A percentile compares a stretch with the other conserved stretches of the same genome.
These are phyloP conservation scores for Leptinotarsa undecemlineata DNA, from an alignment of 1,140 invertebrate species.

Conservation along the genomic window DNA sequence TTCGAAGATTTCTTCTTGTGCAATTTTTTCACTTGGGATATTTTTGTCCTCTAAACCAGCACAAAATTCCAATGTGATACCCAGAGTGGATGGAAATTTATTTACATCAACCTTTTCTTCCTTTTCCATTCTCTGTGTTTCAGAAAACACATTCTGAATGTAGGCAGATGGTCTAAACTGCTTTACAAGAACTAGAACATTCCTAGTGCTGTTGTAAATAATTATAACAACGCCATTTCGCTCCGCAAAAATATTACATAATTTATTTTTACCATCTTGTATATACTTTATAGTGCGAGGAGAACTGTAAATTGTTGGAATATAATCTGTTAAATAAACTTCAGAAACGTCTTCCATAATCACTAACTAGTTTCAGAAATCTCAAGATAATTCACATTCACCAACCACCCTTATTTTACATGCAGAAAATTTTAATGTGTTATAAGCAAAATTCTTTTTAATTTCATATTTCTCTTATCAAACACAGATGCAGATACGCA, in stretches of 20 bases:
- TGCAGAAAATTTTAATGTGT: too few species aligned
- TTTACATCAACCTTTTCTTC: slow-evolving; percentile 65
- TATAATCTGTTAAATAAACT: slow-evolving; percentile 40
- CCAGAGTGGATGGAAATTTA: slow-evolving; percentile 73
- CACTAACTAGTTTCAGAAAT: too few species aligned
- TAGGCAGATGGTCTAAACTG: slow-evolving; percentile 89
- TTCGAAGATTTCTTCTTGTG: slow-evolving; percentile 85
- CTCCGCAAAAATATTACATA: slow-evolving; percentile 69
- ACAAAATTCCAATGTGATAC: slow-evolving; percentile 89
- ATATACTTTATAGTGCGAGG: slow-evolving; percentile 41
- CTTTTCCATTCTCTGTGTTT: slow-evolving; percentile 56
- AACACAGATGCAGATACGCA: too few species aligned
- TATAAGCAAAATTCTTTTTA: too few species aligned
- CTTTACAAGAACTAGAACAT: slow-evolving; percentile 82
- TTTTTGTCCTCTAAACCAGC: slow-evolving; percentile 93
- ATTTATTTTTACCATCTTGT: slow-evolving; percentile 63
- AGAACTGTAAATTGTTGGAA: slow-evolving; percentile 45
- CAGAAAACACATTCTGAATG: slow-evolving; percentile 59
- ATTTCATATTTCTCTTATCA: too few species aligned
- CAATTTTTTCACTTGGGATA: slow-evolving; percentile 75
- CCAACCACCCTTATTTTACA: too few species aligned
- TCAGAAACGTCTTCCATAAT: slow-evolving; percentile 42
- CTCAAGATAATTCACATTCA: too few species aligned
- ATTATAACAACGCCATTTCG: slow-evolving; percentile 81
- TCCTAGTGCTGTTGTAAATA: slow-evolving; percentile 77